A percentile compares a stretch with the other conserved stretches of the same genome.
These are phyloP conservation scores for Pelodiscus sinensis DNA, from an alignment of 2,113 vertebrate species.

Conservation along the genomic window DNA sequence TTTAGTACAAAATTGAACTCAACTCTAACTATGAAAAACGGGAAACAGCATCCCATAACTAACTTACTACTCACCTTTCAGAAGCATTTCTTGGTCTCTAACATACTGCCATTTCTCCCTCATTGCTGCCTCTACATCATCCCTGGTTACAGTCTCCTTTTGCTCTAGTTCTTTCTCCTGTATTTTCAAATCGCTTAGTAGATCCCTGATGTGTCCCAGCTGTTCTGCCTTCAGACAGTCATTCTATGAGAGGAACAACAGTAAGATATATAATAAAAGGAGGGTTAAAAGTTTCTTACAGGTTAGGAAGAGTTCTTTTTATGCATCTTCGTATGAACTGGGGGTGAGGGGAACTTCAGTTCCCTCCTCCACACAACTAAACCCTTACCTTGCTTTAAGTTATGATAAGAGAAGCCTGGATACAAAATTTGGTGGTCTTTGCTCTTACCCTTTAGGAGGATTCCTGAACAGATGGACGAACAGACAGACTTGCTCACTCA, in stretches of 20 bases:
- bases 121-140: slow-evolving; percentile 78
- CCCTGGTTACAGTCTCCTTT: slow-evolving; percentile 67
- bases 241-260: slow-evolving; percentile 62
- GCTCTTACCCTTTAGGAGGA: too few species aligned
- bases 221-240: slow-evolving; percentile 76
- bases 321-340: too few species aligned
- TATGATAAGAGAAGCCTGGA: too few species aligned
- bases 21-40: not conserved
- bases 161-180: slow-evolving; percentile 64
- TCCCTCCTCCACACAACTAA: too few species aligned
- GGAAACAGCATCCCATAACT: not conserved
- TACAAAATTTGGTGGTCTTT: too few species aligned
- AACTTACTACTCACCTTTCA: slow-evolving; percentile 74
- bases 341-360: too few species aligned
- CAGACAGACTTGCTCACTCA: too few species aligned
- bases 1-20: not conserved
- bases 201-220: slow-evolving; percentile 34
- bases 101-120: slow-evolving; percentile 75
- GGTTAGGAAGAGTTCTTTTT: too few species aligned
- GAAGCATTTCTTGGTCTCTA: slow-evolving; percentile 75
- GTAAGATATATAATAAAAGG: not conserved
- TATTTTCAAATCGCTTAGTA: slow-evolving; percentile 71
- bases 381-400: too few species aligned
- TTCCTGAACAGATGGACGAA: too few species aligned
- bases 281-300: not conserved